Evolutionary conservation across 2,888 invertebrate genomes (phyloP), one percentile per base, ranked within the genome.

Genomic region (Acanthosepion lycidas): DNA sequence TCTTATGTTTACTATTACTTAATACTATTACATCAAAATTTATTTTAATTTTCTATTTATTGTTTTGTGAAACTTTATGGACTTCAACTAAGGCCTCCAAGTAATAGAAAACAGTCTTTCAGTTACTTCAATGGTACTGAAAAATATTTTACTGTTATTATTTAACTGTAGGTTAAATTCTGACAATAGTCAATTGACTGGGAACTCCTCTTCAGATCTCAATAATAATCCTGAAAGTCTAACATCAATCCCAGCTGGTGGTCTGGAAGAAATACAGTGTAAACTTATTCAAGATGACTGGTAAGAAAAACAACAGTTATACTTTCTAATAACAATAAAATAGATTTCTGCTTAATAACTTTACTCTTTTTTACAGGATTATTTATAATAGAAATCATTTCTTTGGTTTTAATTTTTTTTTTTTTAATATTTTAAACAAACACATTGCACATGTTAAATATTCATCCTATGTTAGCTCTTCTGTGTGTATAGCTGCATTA

Each of bases 211-310:
- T 92, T 59, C 91, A 49, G 78, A 78, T 49, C 59, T 92, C 59
- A 91, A 28, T 92, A 91, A 48, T 55, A 48, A 42, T 92, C 91
- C 33, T 93, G 92, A 92, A 51, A 91, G 33, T 94, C 33, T 33
- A 42, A 53, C 53, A 15, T 93, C 51, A 28, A n/a, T 98, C 96
- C 98, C 98, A 0, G 98, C 98, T 95, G 98, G 98, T 91, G 98
- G 98, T 0, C 97, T 98, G 28, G 98, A 98, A 42, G 98, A 98
- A 95, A 98, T 98, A 8, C 96, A 97, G 94, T 96, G 96, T 95
- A 96, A 97, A 91, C 95, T 97, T 91, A 96, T 96, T 59, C 96
- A 96, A 78, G 97, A 97, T 92, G 97, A 97, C 94, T 97, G 97
- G 97, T 97, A 95, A 95, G 97, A 97, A 93, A 97, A 97, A 97